Evolutionary conservation across 2,113 vertebrate species (phyloP).

Genomic region (Electrona antarctica): DNA sequence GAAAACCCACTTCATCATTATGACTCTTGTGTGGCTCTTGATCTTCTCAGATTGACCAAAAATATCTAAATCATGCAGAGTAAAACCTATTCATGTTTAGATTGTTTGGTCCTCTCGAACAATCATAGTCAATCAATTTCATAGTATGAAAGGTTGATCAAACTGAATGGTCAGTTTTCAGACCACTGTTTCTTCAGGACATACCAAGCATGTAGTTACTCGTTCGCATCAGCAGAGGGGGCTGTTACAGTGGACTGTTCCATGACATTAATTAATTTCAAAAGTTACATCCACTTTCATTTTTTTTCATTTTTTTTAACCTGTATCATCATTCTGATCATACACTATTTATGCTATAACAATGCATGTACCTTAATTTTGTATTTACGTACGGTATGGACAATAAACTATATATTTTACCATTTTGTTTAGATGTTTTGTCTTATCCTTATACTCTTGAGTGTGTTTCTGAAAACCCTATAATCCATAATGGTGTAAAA

Average conservation of each 20-base stretch:
- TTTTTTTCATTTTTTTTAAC: conserved; percentile 2
- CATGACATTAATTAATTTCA: conserved; percentile 14
- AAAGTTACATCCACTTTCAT: neutral
- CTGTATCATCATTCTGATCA: conserved; percentile 25
- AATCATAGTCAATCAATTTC: neutral
- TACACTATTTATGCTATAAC: conserved; percentile 61
- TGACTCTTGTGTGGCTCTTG: neutral
- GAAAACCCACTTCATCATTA: neutral
- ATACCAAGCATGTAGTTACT: conserved; percentile 4
- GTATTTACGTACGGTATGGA: conserved; percentile 48
- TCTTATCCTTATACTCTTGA: no score
- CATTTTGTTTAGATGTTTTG: conserved; percentile 2
- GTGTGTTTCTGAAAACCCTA: no score
- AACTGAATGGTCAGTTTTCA: conserved; percentile 16
- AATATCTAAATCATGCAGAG: conserved; percentile 23
- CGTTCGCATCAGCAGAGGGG: neutral
- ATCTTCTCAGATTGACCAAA: conserved; percentile 50
- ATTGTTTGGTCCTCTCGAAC: conserved; percentile 21
- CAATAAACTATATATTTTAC: conserved; percentile 53
- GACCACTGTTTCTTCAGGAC: neutral
- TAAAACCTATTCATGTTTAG: conserved; percentile 35
- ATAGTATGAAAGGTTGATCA: neutral
- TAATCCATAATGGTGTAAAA: no score
- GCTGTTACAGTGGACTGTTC: conserved; percentile 16
- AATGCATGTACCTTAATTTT: conserved; percentile 65